These are phyloP conservation scores for Agrypnia vestita DNA, from an alignment of 1,140 invertebrate genomes.

Conservation along the genomic window DNA sequence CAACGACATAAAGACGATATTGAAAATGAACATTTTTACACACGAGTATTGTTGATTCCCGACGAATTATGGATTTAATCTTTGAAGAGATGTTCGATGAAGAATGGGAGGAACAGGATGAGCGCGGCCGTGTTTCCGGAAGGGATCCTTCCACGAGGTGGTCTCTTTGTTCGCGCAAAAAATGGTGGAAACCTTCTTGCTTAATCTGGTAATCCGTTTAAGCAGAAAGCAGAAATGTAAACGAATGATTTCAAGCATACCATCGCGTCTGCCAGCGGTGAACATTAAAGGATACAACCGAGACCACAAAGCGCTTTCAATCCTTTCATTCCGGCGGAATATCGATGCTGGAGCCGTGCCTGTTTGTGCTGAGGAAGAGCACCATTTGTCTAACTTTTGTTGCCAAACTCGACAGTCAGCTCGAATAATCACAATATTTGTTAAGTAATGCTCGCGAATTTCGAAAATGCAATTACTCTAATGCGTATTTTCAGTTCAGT, in stretches of 20 bases:
- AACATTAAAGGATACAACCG: slow-evolving; percentile 53
- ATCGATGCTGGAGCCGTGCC: slow-evolving; percentile 21
- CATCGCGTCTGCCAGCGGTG: slow-evolving; percentile 42
- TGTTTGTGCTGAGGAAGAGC: background rate
- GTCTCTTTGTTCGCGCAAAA: slow-evolving; percentile 49
- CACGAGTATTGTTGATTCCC: too few relatives aligned
- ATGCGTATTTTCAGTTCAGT: background rate
- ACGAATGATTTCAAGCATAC: slow-evolving; percentile 54
- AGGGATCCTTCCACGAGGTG: slow-evolving; percentile 50
- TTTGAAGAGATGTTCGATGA: too few relatives aligned
- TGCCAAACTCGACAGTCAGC: background rate
- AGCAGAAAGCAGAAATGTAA: slow-evolving; percentile 57
- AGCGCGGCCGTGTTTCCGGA: slow-evolving; percentile 45
- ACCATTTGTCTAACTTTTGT: slow-evolving; percentile 36
- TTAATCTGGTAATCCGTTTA: slow-evolving; percentile 59
- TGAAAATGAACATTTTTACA: too few relatives aligned
- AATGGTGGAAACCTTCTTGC: slow-evolving; percentile 42
- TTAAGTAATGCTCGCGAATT: background rate
- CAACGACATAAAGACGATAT: too few relatives aligned
- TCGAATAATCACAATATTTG: slow-evolving; percentile 21
- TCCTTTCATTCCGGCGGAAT: slow-evolving; percentile 50
- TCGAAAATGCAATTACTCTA: background rate
- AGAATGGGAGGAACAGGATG: background rate
- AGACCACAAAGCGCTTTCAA: slow-evolving; percentile 51
- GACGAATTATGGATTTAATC: too few relatives aligned